Conservation (phyloP, 2,797 vertebrate species). For the Melanotaenia boesemani region DNA sequence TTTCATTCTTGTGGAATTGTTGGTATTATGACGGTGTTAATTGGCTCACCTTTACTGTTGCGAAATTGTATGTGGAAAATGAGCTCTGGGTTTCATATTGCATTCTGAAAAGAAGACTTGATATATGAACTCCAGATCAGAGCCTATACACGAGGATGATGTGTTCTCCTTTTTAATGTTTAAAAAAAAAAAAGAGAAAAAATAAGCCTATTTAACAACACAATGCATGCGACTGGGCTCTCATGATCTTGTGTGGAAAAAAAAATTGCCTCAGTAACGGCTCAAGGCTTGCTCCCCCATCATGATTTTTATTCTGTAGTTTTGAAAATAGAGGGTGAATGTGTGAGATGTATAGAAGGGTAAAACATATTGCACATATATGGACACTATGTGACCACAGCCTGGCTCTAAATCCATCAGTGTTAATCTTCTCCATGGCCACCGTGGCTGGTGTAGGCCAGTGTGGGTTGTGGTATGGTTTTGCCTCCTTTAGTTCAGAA, state of each 20-base stretch:
- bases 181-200: neutral
- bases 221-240: conserved; percentile 68
- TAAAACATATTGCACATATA: conserved; percentile 70
- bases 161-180: conserved; percentile 41
- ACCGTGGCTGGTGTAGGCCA: conserved; percentile 70
- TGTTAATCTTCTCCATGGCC: conserved; percentile 80
- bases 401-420: conserved; percentile 69
- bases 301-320: conserved; percentile 46
- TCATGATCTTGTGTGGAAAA: conserved; percentile 55
- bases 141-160: conserved; percentile 47
- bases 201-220: conserved; percentile 49
- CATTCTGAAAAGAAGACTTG: conserved; percentile 60
- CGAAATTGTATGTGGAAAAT: conserved; percentile 69
- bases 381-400: conserved; percentile 60
- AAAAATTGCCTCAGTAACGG: conserved; percentile 49
- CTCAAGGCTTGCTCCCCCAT: conserved; percentile 54
- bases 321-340: conserved; percentile 18
- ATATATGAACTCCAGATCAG: conserved; percentile 45
- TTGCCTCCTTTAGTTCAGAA: conserved; percentile 77
- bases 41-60: conserved; percentile 72
- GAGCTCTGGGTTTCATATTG: conserved; percentile 67
- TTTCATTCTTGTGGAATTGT: conserved; percentile 82
- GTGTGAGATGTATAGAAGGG: conserved; percentile 40
- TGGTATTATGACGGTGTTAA: conserved; percentile 78
- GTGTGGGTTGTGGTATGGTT: conserved; percentile 65